A percentile compares a stretch with the other conserved stretches of the same genome.
These are phyloP conservation scores for Ischnus inquisitorius DNA, from an alignment of 2,888 invertebrate genomes.

Conservation along the genomic window DNA sequence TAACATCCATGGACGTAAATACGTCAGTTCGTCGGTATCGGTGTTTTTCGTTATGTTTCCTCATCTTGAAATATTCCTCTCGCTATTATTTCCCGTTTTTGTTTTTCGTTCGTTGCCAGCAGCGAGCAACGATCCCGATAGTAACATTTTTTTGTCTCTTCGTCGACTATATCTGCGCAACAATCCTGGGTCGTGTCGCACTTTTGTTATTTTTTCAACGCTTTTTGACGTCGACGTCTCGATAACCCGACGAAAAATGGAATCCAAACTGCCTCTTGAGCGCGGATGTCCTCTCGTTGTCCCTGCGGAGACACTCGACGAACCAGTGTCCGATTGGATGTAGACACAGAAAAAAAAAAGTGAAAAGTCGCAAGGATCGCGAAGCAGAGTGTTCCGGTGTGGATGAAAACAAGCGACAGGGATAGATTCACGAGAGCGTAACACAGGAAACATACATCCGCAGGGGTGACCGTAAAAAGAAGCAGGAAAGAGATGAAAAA, in stretches of 20 bases:
- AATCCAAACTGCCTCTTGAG: background rate
- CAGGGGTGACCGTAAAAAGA: background rate
- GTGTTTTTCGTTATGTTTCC: constrained; percentile 11
- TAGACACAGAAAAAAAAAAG: constrained; percentile 2
- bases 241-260: constrained; percentile 8
- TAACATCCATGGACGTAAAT: background rate
- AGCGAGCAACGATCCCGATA: constrained; percentile 8
- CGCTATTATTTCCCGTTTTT: background rate
- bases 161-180: background rate
- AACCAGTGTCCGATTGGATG: background rate
- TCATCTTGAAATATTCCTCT: constrained; percentile 7
- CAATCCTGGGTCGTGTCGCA: background rate
- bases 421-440: background rate
- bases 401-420: background rate
- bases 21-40: background rate
- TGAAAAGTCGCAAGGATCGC: background rate
- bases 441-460: background rate
- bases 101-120: background rate
- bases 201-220: background rate
- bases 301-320: constrained; percentile 1
- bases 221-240: background rate
- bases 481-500: constrained; percentile 7
- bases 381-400: background rate
- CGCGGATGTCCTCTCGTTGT: background rate
- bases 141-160: constrained; percentile 1